These are phyloP conservation scores for Bos indicus DNA, from an alignment of 2,113 vertebrate genomes.

Conservation along the genomic window DNA sequence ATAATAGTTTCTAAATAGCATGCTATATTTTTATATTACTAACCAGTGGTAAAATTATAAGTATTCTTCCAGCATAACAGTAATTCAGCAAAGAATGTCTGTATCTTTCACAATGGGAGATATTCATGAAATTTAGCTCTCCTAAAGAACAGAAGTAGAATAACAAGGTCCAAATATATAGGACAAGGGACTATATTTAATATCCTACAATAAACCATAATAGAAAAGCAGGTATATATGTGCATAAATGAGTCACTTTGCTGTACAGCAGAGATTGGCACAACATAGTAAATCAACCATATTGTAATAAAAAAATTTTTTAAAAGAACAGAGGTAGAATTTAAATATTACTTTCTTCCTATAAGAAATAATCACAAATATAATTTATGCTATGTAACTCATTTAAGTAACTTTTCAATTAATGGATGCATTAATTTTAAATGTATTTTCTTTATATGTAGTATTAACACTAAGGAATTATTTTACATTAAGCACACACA, in stretches of 20 bases:
- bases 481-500: background rate
- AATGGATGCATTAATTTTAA: background rate
- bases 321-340: conserved; percentile 35
- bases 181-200: background rate
- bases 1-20: conserved; percentile 49
- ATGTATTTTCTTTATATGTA: background rate
- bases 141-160: conserved; percentile 27
- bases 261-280: background rate
- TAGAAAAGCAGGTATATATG: background rate
- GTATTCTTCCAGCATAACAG: background rate
- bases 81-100: conserved; percentile 59
- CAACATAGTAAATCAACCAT: background rate
- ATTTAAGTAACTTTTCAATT: conserved; percentile 32
- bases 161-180: background rate
- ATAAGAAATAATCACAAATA: conserved; percentile 24
- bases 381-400: background rate
- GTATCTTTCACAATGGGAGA: background rate
- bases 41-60: conserved; percentile 4
- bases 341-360: conserved; percentile 38
- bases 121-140: conserved; percentile 16
- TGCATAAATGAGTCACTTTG: background rate
- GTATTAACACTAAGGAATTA: background rate
- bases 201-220: background rate
- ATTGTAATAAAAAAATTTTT: background rate
- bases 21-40: conserved; percentile 22